Base-by-base conservation (phyloP, 2,888 invertebrate genomes). In the Neoaliturus tenellus region DNA sequence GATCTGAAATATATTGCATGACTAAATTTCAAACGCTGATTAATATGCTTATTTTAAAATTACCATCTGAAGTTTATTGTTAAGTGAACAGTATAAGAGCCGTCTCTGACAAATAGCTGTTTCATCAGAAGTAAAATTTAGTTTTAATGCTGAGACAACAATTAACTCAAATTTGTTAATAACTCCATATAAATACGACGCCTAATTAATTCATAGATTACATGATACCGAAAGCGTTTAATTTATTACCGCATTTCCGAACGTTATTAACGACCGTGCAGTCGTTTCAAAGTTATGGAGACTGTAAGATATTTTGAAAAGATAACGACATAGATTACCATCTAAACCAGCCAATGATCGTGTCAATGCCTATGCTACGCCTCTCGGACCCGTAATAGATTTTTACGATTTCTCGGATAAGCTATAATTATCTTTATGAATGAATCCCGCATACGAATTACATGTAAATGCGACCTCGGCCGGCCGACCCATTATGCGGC, bases 401-500 rank as follows among this genome's bases (percentile, higher is more conserved):
- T 78, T 78, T 78, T 78, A 78, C 78, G 78, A 78, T 78, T 78
- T 78, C 78, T 78, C 78, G 48, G 78, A 78, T 78, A 78, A 78
- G 78, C 55, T 55, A 78, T 78, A 78, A 78, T 78, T 78, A 78
- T 78, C 48, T 51, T 78, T 55, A 78, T 78, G 78, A 78, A 78
- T 78, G 78, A 78, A 78, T 48, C 78, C 55, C 23, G 78, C 78
- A 78, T 78, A 78, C 35, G 78, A 78, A 78, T 78, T 55, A 78
- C 51, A 78, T 78, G 78, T 78, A 78, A 78, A 78, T 78, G 33
- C 33, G 51, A 55, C 55, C 78, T 55, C 55, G 55, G 55, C 8
- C 62, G 28, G 55, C 35, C 51, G 33, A 55, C 48, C 20, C 71
- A 41, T 71, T 71, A 71, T 71, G 71, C 35, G 44, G 28, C 78